Percentiles rank a stretch among this genome's conserved stretches.
phyloP scores from a whole-genome alignment of 2,888 invertebrate species.

The Rhagonycha lutea region DNA sequence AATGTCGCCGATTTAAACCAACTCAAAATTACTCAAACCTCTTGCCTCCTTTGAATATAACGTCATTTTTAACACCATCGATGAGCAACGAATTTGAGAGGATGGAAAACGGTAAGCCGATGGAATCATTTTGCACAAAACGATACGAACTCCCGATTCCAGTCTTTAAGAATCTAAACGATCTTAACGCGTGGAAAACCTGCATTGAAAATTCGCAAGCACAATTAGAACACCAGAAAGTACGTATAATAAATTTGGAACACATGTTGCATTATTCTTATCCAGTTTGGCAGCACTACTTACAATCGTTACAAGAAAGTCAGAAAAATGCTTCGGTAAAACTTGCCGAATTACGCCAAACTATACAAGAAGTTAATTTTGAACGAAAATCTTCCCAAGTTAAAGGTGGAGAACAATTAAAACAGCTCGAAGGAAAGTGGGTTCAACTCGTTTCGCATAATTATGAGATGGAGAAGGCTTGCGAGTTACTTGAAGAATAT shows the following conservation, averaged over 20 bases:
- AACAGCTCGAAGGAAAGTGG: slow-evolving; percentile 89
- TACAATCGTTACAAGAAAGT: slow-evolving; percentile 77
- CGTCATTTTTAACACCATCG: slow-evolving; percentile 52
- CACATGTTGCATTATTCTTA: slow-evolving; percentile 89
- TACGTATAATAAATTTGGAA: slow-evolving; percentile 86
- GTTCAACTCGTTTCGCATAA: slow-evolving; percentile 94
- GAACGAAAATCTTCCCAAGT: slow-evolving; percentile 92
- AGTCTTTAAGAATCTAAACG: slow-evolving; percentile 87
- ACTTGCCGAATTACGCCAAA: slow-evolving; percentile 72
- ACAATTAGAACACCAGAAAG: slow-evolving; percentile 89
- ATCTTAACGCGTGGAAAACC: slow-evolving; percentile 90
- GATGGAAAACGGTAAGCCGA: slow-evolving; percentile 85
- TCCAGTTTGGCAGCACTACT: slow-evolving; percentile 89
- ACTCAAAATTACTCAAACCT: too few relatives aligned
- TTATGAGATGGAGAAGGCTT: slow-evolving; percentile 94
- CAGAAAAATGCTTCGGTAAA: slow-evolving; percentile 80
- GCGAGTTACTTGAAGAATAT: slow-evolving; percentile 78
- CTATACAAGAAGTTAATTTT: slow-evolving; percentile 94
- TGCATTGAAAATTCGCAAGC: slow-evolving; percentile 95
- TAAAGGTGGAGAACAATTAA: slow-evolving; percentile 85
- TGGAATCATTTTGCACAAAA: slow-evolving; percentile 97
- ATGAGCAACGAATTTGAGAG: too few relatives aligned
- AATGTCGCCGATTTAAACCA: too few relatives aligned
- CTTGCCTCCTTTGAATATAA: too few relatives aligned
- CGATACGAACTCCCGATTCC: slow-evolving; percentile 96